phyloP scores from a whole-genome alignment of 2,113 vertebrate species.

The Hypanus sabinus region DNA sequence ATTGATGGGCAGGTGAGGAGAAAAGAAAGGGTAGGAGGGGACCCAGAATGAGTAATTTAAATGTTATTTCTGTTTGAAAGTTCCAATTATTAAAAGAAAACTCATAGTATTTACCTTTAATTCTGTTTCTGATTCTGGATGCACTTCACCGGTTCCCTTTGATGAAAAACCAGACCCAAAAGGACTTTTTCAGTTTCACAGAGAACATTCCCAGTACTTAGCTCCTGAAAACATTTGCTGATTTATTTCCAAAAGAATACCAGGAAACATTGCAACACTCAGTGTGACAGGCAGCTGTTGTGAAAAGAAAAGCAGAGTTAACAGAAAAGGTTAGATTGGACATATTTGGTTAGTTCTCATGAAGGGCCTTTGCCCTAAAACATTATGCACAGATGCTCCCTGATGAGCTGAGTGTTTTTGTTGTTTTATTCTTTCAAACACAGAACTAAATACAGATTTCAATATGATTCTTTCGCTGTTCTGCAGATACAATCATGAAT shows the following conservation, averaged over 20 bases:
- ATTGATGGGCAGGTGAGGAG: too few species aligned
- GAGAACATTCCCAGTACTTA: not conserved
- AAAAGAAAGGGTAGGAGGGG: too few species aligned
- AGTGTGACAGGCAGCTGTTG: too few species aligned
- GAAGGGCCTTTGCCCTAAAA: too few species aligned
- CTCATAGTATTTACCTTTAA: not conserved
- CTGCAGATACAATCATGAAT: not conserved
- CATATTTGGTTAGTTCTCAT: too few species aligned
- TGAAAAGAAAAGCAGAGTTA: too few species aligned
- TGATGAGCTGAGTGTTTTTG: too few species aligned
- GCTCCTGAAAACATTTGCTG: not conserved
- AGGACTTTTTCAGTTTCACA: not conserved
- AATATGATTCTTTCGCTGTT: not conserved
- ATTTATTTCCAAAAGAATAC: not conserved
- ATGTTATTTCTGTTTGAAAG: not conserved
- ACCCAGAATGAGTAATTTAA: too few species aligned
- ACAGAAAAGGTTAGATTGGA: too few species aligned
- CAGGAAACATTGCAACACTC: too few species aligned
- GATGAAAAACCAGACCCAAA: not conserved
- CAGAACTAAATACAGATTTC: not conserved
- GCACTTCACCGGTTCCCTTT: not conserved
- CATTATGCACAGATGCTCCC: too few species aligned
- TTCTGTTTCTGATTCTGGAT: not conserved
- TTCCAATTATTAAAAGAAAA: not conserved
- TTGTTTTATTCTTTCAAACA: not conserved